Evolutionary conservation across 1,140 invertebrate species (phyloP), one percentile per base, ranked within the genome.

Genomic region (Stegodyphus dumicola): DNA sequence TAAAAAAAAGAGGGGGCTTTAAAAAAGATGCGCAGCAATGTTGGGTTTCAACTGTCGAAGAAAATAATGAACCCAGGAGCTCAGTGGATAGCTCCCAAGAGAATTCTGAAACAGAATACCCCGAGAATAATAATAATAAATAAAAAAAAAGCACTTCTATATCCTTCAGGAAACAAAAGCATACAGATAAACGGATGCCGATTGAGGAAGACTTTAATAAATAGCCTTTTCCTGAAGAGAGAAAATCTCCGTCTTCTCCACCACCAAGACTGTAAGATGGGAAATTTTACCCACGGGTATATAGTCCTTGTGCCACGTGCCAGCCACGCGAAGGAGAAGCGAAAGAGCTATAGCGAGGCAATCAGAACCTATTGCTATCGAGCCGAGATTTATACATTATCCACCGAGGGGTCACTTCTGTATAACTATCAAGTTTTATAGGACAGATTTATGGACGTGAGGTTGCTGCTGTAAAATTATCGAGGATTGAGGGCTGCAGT

Each of bases 361-460:
- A 75, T 75, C 73, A 75, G 52, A 56, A 53, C 73, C 56, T 75
- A 54, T 75, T 56, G 33, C 54, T 75, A 51, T 18, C 54, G n/a
- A 53, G 49, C 18, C 33, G 2, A 17, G 73, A 75, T 75, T 75
- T 75, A 75, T 75, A 18, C 56, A 56, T 75, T 75, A 75, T 18
- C 52, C 73, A 54, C 73, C 18, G 48, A 11, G 54, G 73, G 13
- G 18, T 11, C 54, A 13, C 11, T n/a, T 13, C 53, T 75, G 54
- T 17, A 75, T 56, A 54, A 56, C 54, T 33, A 13, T n/a, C 56
- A 17, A 18, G 52, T 75, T 75, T 75, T 75, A 75, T 75, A 18
- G 73, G 73, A 75, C 73, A 75, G 73, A 75, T 75, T 75, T 75
- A 75, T 75, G 52, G 54, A 11, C 54, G 54, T 75, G 52, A 15